These are phyloP conservation scores for Hoplostethus atlanticus DNA, from an alignment of 2,797 vertebrate genomes.

Conservation along the genomic window DNA sequence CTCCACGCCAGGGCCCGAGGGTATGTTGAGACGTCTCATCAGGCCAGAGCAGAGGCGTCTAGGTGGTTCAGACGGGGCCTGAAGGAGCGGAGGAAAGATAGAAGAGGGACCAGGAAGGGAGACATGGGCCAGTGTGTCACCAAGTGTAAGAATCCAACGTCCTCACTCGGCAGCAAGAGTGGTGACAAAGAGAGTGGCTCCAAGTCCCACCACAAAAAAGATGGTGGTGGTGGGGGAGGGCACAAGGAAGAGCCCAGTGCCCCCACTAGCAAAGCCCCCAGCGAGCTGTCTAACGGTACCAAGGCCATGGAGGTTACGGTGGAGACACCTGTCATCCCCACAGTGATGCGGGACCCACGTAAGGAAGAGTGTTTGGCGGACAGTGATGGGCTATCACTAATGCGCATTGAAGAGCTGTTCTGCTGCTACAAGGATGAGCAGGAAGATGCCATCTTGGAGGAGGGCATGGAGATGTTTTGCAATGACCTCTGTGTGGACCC, in stretches of 20 bases:
- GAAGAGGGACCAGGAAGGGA: constrained; percentile 72
- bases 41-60: constrained; percentile 85
- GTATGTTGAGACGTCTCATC: constrained; percentile 90
- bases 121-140: constrained; percentile 99
- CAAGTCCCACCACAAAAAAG: constrained; percentile 93
- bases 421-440: constrained; percentile 94
- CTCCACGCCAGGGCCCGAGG: constrained; percentile 80
- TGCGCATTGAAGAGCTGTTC: constrained; percentile 93
- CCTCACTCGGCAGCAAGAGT: constrained; percentile 98
- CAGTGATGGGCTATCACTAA: constrained; percentile 88
- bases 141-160: constrained; percentile 99
- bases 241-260: constrained; percentile 91
- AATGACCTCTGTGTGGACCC: constrained; percentile 97
- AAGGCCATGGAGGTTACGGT: constrained; percentile 89
- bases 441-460: constrained; percentile 96
- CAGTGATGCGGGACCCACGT: constrained; percentile 82
- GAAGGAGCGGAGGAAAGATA: constrained; percentile 78
- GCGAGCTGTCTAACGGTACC: constrained; percentile 94
- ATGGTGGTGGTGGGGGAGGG: constrained; percentile 75
- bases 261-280: constrained; percentile 87
- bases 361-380: constrained; percentile 84
- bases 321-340: constrained; percentile 84
- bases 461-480: constrained; percentile 99
- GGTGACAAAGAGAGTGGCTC: constrained; percentile 93
- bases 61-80: constrained; percentile 85